phyloP scores from a whole-genome alignment of 37 sponge, comb jelly and placozoan genomes.

The Aplysina aerophoba region DNA sequence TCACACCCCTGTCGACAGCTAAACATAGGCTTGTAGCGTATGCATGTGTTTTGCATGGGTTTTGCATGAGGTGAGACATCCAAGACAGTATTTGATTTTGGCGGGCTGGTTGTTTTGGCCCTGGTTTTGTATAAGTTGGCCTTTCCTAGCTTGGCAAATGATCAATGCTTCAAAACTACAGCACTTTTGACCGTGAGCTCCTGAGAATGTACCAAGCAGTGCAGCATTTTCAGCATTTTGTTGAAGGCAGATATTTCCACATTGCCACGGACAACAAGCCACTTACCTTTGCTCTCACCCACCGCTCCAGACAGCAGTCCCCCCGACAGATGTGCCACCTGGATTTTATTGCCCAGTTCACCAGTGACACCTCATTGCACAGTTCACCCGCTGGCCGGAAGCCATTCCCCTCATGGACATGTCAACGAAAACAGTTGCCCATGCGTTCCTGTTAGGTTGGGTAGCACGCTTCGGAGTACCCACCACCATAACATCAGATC shows the following conservation, averaged over 20 bases:
- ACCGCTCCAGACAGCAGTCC: constrained; percentile 15
- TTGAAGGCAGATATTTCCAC: constrained; percentile 43
- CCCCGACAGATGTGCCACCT: constrained; percentile 40
- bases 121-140: too few relatives aligned
- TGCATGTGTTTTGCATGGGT: too few relatives aligned
- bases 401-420: constrained; percentile 38
- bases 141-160: too few relatives aligned
- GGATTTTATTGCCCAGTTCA: constrained; percentile 49
- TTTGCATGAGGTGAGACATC: too few relatives aligned
- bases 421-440: constrained; percentile 42
- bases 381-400: constrained; percentile 54
- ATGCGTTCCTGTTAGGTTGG: constrained; percentile 56
- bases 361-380: constrained; percentile 34
- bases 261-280: constrained; percentile 47
- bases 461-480: constrained; percentile 60
- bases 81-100: too few relatives aligned
- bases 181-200: constrained; percentile 58
- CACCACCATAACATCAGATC: constrained; percentile 54
- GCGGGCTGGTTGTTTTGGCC: too few relatives aligned
- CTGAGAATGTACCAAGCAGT: constrained; percentile 42
- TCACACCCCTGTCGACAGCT: too few relatives aligned
- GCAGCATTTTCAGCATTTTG: too few relatives aligned
- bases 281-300: constrained; percentile 20
- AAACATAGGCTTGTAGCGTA: too few relatives aligned
- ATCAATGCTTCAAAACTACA: too few relatives aligned